Percentiles rank a stretch among this genome's conserved stretches.
phyloP scores from a whole-genome alignment of 37 sponge, comb jelly and placozoan species.

The Amphimedon queenslandica region DNA sequence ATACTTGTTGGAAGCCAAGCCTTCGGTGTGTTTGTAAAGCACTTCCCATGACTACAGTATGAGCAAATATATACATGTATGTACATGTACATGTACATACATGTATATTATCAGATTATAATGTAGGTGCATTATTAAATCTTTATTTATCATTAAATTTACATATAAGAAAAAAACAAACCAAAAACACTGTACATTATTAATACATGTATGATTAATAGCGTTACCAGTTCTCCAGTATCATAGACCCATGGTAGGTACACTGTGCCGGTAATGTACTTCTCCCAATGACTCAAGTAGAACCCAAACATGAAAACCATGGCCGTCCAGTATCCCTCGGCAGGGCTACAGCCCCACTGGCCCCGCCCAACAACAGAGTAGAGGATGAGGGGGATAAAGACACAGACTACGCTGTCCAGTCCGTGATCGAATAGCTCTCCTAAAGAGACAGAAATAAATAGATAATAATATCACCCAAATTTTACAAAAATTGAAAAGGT shows the following conservation, averaged over 20 bases:
- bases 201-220: background rate
- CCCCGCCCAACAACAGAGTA: conserved; percentile 63
- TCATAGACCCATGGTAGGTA: conserved; percentile 97
- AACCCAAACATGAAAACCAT: conserved; percentile 63
- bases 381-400: conserved; percentile 52
- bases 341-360: conserved; percentile 33
- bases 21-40: too few species aligned
- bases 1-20: too few species aligned
- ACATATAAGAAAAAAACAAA: too few species aligned
- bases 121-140: too few species aligned
- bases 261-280: conserved; percentile 89
- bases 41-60: too few species aligned
- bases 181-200: background rate
- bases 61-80: background rate
- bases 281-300: conserved; percentile 97
- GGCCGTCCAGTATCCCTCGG: conserved; percentile 19
- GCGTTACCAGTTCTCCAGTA: conserved; percentile 68
- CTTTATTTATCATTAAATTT: too few species aligned
- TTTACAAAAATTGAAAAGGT: too few species aligned
- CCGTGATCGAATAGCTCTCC: conserved; percentile 95
- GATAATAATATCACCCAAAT: background rate
- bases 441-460: conserved; percentile 16
- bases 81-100: background rate
- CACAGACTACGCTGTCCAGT: conserved; percentile 69
- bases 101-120: too few species aligned